Evolutionary conservation across 2,888 invertebrate species (phyloP).

Genomic region (Drosophila niveifrons): DNA sequence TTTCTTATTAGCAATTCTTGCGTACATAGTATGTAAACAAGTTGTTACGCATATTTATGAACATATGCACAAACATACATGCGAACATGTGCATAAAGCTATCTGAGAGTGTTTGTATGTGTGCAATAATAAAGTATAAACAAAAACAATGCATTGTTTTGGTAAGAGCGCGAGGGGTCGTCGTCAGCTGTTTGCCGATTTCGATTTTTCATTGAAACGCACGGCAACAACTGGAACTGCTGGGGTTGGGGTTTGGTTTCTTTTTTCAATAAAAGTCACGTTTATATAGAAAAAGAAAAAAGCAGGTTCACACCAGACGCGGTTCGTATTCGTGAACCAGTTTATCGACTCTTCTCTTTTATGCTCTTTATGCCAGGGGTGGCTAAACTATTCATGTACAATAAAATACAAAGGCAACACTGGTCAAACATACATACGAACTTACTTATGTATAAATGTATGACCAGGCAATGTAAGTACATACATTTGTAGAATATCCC

Average conservation of each 20-base stretch:
- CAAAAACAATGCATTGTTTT: slow-evolving; percentile 41
- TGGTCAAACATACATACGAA: slow-evolving; percentile 31
- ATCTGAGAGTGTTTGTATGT: background rate
- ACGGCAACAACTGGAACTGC: slow-evolving; percentile 29
- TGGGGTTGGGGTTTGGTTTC: slow-evolving; percentile 12
- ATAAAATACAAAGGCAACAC: slow-evolving; percentile 29
- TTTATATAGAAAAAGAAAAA: slow-evolving; percentile 38
- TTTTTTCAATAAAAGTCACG: slow-evolving; percentile 37
- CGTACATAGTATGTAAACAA: slow-evolving; percentile 49
- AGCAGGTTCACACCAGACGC: slow-evolving; percentile 45
- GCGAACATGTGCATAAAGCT: slow-evolving; percentile 23
- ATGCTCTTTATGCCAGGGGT: slow-evolving; percentile 46
- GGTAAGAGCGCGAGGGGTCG: slow-evolving; percentile 3
- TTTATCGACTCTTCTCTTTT: slow-evolving; percentile 48
- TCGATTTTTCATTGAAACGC: slow-evolving; percentile 11
- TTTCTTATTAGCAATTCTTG: slow-evolving; percentile 48
- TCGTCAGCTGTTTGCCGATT: slow-evolving; percentile 42
- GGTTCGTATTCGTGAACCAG: slow-evolving; percentile 56
- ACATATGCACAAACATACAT: slow-evolving; percentile 12
- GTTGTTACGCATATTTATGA: slow-evolving; percentile 41
- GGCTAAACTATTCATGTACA: slow-evolving; percentile 34
- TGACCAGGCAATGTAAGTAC: background rate
- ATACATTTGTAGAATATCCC: background rate
- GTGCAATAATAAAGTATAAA: slow-evolving; percentile 33
- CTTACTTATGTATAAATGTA: slow-evolving; percentile 3